Percentiles rank a stretch among this genome's conserved stretches.
Conservation (phyloP, 2,888 invertebrate species). For the Thymelicus lineola region DNA sequence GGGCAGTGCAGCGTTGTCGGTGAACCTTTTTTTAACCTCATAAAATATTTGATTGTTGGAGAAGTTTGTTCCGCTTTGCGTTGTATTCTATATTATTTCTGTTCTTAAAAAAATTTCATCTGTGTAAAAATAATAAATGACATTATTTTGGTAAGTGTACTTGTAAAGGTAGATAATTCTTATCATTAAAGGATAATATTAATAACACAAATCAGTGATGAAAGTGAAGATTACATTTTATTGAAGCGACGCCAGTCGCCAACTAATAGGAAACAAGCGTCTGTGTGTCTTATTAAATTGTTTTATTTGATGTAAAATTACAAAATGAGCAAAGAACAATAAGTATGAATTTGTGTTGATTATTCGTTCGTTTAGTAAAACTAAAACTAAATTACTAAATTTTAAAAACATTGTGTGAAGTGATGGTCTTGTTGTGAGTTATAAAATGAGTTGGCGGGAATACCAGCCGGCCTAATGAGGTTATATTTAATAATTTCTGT, state of each 20-base stretch:
- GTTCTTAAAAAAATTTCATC: constrained; percentile 57
- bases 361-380: background rate
- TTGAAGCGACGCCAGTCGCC: constrained; percentile 37
- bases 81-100: too few relatives aligned
- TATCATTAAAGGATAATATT: background rate
- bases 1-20: constrained; percentile 66
- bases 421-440: constrained; percentile 8
- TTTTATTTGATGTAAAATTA: constrained; percentile 8
- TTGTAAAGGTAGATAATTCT: constrained; percentile 7
- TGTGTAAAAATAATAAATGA: constrained; percentile 64
- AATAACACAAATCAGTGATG: background rate
- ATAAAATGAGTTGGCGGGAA: constrained; percentile 63
- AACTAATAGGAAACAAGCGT: constrained; percentile 31
- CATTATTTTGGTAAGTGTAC: constrained; percentile 77
- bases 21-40: constrained; percentile 72
- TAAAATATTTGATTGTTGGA: constrained; percentile 70
- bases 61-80: constrained; percentile 76
- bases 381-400: background rate
- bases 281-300: constrained; percentile 16
- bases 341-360: too few relatives aligned
- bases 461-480: constrained; percentile 40
- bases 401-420: background rate
- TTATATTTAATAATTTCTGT: constrained; percentile 39
- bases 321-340: background rate
- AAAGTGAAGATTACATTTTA: constrained; percentile 16